Evolutionary conservation across 1,140 invertebrate genomes (phyloP), one percentile per base, ranked within the genome.

Genomic region (Dufourea novaeangliae): DNA sequence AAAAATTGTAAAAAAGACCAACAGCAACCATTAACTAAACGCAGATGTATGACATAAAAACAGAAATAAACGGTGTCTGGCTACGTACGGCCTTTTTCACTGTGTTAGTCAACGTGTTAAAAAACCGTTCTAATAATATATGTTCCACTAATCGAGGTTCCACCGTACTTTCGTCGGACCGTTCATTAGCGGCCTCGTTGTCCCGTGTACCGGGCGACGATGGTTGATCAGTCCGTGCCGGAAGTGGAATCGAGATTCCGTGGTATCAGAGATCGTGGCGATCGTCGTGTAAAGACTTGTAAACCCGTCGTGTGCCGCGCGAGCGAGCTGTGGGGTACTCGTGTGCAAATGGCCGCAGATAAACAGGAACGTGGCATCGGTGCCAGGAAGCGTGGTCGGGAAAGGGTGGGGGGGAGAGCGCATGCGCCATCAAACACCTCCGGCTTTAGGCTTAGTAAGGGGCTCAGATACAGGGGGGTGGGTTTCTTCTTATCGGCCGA

Each of bases 401-500:
- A n/a, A n/a, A n/a, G n/a, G n/a, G 76, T 29, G 62, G 32, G 32
- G 2, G 27, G 5, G 11, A 14, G 8, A 34, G 20, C 74, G 74
- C 63, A 8, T 75, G 73, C 64, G 54, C 66, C 27, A 12, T 7
- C 32, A 17, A 29, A 10, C n/a, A n/a, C n/a, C n/a, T n/a, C n/a
- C n/a, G 10, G 27, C 34, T 25, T 56, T 57, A 63, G 57, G 59
- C 57, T 62, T 39, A 70, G 12, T 5, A 20, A 10, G 4, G n/a
- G 11, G 68, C 46, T 71, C 52, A 27, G 52, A 68, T 75, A 29
- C 73, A 63, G 34, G 25, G 32, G 17, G 32, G 44, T n/a, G n/a
- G 52, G 73, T 72, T 84, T 77, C 87, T 91, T 90, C 89, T 90
- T 91, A 89, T 90, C 88, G 84, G 59, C 63, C 64, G 85, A 77